Base-by-base conservation (phyloP, 2,113 vertebrate species). In the Ailuropoda melanoleuca region DNA sequence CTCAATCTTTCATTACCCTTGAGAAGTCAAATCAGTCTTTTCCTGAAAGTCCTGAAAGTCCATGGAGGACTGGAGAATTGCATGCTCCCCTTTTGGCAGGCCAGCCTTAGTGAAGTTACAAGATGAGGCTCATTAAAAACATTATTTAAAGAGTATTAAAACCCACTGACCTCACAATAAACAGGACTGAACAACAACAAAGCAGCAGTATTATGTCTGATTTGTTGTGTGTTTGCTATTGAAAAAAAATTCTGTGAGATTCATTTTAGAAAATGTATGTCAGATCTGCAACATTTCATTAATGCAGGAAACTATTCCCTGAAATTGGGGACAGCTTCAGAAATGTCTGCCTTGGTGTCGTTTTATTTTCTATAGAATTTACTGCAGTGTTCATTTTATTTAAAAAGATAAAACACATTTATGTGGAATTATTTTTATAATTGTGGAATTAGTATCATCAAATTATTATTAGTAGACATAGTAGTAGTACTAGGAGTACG, bases 21-120 rank as follows among this genome's bases (percentile, higher is more conserved):
- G 77, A 88, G 66, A 95, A 78, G 39, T 88, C 95, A 94, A 93
- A 60, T 74, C 39, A 70, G 21, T 92, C 70, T 95, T 62, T 94
- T 75, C 12, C 21, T 48, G 48, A 90, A 96, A 6, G 46, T 85
- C n/a, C 89, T 39, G 1, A 29, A 64, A 75, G 77, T 88, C 55
- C 13, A 7, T 11, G 19, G 53, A 58, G 14, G 55, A 6, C 17
- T 50, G 29, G 70, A 66, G 58, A 86, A 62, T 39, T 81, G 4
- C 37, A 14, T 7, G 1, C 6, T 80, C 43, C 58, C 29, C 34
- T 84, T 18, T 90, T 9, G 55, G 34, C 14, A 87, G 50, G 31
- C 34, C 2, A 14, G 3, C 29, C 31, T 62, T 29, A 18, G 13
- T 31, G 62, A 86, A n/a, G 5, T 26, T 80, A 62, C 0, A 18